Evolutionary conservation across 2,113 vertebrate genomes (phyloP).

Genomic region (Dicrurus megarhynchus): DNA sequence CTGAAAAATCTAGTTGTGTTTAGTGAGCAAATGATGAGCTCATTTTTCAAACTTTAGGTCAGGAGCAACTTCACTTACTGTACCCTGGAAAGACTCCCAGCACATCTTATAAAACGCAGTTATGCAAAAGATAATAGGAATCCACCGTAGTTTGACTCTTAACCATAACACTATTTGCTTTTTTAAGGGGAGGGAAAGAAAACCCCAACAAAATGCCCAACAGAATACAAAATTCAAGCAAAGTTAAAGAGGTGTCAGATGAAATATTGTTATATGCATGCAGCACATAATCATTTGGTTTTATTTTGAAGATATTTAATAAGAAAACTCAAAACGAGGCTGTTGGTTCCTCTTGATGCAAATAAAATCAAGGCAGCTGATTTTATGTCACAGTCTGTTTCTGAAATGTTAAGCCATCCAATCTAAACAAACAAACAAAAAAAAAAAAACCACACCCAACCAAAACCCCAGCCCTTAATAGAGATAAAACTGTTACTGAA

Average conservation of each 20-base stretch:
- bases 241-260: background rate
- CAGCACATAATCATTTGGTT: background rate
- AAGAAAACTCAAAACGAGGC: background rate
- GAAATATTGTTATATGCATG: background rate
- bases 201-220: rapidly evolving
- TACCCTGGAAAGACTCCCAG: background rate
- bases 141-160: too few species aligned
- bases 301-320: background rate
- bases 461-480: background rate
- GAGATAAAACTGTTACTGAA: background rate
- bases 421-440: background rate
- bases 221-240: background rate
- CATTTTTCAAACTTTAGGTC: background rate
- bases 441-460: background rate
- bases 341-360: background rate
- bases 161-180: too few species aligned
- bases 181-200: background rate
- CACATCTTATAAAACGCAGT: background rate
- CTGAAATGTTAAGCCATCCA: background rate
- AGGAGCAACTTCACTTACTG: background rate
- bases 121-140: background rate
- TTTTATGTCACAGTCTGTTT: background rate
- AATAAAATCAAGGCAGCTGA: background rate
- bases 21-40: background rate
- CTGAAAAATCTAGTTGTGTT: background rate